Conservation (phyloP, 2,113 vertebrate genomes). For the Marcusenius ussheri region DNA sequence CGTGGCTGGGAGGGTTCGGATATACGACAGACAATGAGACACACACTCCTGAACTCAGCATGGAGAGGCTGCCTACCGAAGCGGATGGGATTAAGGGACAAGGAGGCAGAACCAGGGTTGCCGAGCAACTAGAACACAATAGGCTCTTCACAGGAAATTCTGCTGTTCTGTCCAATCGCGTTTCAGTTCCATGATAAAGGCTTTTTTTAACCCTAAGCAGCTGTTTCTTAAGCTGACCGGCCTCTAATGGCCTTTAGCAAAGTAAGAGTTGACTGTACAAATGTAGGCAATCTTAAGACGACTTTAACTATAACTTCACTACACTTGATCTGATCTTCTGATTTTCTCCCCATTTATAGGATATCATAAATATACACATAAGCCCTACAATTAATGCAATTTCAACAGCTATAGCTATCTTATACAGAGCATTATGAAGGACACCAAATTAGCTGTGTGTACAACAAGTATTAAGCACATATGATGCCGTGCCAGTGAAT, state of each 20-base stretch:
- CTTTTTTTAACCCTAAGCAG: neutral
- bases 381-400: neutral
- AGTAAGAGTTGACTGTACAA: neutral
- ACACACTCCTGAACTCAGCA: slow-evolving; percentile 27
- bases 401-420: neutral
- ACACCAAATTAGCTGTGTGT: neutral
- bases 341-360: neutral
- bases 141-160: slow-evolving; percentile 22
- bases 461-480: neutral
- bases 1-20: slow-evolving; percentile 24
- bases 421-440: neutral
- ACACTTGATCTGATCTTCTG: neutral
- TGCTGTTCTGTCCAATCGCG: slow-evolving; percentile 2
- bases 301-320: neutral
- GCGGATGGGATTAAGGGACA: slow-evolving; percentile 33
- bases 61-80: slow-evolving; percentile 30
- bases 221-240: neutral
- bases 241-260: neutral
- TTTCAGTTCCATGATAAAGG: neutral
- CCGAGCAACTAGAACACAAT: slow-evolving; percentile 12
- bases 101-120: slow-evolving; percentile 23
- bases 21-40: slow-evolving; percentile 31
- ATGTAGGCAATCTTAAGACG: neutral
- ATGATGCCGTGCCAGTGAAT: neutral
- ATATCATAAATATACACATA: neutral